phyloP scores from a whole-genome alignment of 1,140 invertebrate species.

The Elymnias hypermnestra region DNA sequence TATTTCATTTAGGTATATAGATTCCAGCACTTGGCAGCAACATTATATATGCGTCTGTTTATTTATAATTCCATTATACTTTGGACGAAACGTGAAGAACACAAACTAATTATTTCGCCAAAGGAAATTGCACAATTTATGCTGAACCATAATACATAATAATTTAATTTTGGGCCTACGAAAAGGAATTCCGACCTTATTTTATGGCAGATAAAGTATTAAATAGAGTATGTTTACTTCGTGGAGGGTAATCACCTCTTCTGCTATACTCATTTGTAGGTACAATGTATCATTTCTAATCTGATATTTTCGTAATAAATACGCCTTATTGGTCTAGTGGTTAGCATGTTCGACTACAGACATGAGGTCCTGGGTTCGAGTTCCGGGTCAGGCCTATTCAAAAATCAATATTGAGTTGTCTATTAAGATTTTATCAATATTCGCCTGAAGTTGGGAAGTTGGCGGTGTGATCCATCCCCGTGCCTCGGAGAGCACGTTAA shows the following conservation, averaged over 20 bases:
- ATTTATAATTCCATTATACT: slow-evolving; percentile 16
- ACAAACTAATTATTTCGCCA: slow-evolving; percentile 21
- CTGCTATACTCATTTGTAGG: slow-evolving; percentile 22
- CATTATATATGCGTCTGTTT: neutral
- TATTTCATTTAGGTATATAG: too few relatives aligned
- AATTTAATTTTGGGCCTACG: slow-evolving; percentile 9
- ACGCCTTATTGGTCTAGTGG: too few relatives aligned
- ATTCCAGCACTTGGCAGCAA: neutral
- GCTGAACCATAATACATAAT: slow-evolving; percentile 25
- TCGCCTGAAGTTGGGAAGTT: too few relatives aligned
- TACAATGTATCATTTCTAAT: slow-evolving; percentile 19
- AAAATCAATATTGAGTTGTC: too few relatives aligned
- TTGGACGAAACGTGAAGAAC: slow-evolving; percentile 14
- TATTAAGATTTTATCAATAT: too few relatives aligned
- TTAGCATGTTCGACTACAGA: too few relatives aligned
- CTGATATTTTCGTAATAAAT: too few relatives aligned
- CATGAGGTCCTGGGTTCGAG: too few relatives aligned
- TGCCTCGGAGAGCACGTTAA: too few relatives aligned
- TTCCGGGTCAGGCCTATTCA: too few relatives aligned
- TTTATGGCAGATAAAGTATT: neutral
- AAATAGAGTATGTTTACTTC: slow-evolving; percentile 1
- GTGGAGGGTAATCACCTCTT: slow-evolving; percentile 21
- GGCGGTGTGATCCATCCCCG: too few relatives aligned
- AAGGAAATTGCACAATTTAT: slow-evolving; percentile 25
- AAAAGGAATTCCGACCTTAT: slow-evolving; percentile 11